These are phyloP conservation scores for Lamprologus tigripictilis DNA, from an alignment of 2,113 vertebrate genomes.

Conservation along the genomic window DNA sequence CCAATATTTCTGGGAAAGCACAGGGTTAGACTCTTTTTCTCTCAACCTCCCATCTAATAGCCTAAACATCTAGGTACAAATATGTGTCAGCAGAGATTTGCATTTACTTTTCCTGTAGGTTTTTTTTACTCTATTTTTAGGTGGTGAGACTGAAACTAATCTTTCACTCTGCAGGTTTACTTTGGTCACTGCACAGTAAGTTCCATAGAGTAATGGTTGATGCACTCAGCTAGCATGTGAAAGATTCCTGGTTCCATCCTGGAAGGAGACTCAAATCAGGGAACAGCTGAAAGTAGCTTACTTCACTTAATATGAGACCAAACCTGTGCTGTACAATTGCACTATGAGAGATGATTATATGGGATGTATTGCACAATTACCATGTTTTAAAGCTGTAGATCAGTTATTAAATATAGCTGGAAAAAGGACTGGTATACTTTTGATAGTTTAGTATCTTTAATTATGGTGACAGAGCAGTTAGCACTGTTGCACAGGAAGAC, in stretches of 20 bases:
- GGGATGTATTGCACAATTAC: rapidly evolving
- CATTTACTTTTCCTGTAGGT: background rate
- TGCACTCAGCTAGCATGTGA: background rate
- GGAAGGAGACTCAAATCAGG: background rate
- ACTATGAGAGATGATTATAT: background rate
- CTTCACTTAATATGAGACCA: background rate
- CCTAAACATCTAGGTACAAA: background rate
- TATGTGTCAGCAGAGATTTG: background rate
- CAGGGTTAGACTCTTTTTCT: background rate
- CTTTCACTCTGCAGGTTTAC: background rate
- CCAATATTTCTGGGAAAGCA: rapidly evolving
- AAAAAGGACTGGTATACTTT: background rate
- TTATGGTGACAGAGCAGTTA: background rate
- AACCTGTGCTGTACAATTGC: background rate
- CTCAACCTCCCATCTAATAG: background rate
- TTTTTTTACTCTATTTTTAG: background rate
- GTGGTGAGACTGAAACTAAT: background rate
- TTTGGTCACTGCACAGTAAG: background rate
- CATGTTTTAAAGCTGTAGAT: background rate
- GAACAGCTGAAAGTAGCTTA: background rate
- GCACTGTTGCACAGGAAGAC: background rate
- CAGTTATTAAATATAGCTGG: background rate
- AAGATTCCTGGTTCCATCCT: background rate
- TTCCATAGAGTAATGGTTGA: background rate
- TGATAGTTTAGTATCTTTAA: background rate